phyloP scores from a whole-genome alignment of 2,888 invertebrate species.

The Noctua pronuba region DNA sequence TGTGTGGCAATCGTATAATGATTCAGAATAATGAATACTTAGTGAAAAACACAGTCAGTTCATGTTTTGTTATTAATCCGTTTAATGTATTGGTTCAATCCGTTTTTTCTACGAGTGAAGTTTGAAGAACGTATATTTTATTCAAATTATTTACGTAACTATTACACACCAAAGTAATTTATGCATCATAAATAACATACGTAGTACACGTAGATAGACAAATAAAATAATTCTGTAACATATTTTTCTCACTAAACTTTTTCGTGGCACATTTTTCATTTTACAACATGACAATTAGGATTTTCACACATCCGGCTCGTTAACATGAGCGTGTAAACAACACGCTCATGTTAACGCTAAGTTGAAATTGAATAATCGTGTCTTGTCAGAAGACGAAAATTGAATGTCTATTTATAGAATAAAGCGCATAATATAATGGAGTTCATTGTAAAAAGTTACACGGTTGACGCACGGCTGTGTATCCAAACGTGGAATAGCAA shows the following conservation, averaged over 20 bases:
- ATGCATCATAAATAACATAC: conserved; percentile 51
- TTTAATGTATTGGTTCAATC: conserved; percentile 10
- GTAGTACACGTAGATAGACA: conserved; percentile 41
- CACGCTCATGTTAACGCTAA: conserved; percentile 47
- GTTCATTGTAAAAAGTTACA: conserved; percentile 65
- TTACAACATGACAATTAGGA: conserved; percentile 43
- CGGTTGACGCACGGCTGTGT: conserved; percentile 67
- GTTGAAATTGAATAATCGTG: conserved; percentile 43
- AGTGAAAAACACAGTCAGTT: conserved; percentile 59
- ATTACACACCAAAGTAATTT: conserved; percentile 38
- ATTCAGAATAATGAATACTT: conserved; percentile 73
- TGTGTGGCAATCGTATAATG: conserved; percentile 74
- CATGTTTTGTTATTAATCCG: conserved; percentile 47
- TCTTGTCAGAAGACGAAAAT: conserved; percentile 39
- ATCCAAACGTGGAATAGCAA: conserved; percentile 70
- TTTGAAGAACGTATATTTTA: conserved; percentile 46
- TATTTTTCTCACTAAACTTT: conserved; percentile 26
- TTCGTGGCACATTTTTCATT: conserved; percentile 28
- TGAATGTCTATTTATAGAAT: conserved; percentile 47
- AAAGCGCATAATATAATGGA: conserved; percentile 55
- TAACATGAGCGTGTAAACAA: conserved; percentile 43
- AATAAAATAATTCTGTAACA: conserved; percentile 28
- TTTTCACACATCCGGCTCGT: conserved; percentile 53
- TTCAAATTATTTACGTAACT: conserved; percentile 51
- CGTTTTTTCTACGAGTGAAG: conserved; percentile 35